Percentiles rank a stretch among this genome's conserved stretches.
Conservation (phyloP, 2,797 vertebrate genomes). For the Anguilla marmorata region DNA sequence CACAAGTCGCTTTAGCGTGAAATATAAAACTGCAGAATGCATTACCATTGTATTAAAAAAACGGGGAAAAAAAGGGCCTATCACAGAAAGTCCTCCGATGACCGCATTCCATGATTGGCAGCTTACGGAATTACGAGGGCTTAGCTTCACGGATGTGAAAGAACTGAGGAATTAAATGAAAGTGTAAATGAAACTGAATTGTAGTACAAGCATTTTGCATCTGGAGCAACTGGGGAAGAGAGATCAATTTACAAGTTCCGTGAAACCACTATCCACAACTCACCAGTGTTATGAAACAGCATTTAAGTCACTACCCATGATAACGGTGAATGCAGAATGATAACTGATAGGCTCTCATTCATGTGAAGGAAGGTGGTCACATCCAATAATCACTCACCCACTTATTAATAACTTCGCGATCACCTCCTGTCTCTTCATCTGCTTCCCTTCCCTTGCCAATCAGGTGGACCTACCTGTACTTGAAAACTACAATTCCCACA, state of each 20-base stretch:
- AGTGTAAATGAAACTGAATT: background rate
- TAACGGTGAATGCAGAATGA: background rate
- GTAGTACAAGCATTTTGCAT: background rate
- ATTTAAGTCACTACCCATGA: background rate
- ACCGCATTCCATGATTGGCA: background rate
- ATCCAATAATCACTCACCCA: background rate
- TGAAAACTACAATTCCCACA: background rate
- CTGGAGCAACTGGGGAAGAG: background rate
- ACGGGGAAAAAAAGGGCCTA: background rate
- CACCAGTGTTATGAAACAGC: background rate
- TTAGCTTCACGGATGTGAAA: background rate
- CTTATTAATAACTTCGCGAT: background rate
- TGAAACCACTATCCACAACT: background rate
- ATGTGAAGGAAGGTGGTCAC: background rate
- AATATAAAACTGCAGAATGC: constrained; percentile 11
- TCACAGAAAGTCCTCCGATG: background rate
- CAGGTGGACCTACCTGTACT: background rate
- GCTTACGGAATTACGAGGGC: background rate
- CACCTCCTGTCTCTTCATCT: background rate
- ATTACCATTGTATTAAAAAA: background rate
- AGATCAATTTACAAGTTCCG: background rate
- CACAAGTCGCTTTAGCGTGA: constrained; percentile 10
- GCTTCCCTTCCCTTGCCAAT: background rate
- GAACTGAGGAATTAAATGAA: background rate
- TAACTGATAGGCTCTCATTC: background rate